These are phyloP conservation scores for Imbricaverruca yamaguchii DNA, from an alignment of 2,888 invertebrate species.

Conservation along the genomic window DNA sequence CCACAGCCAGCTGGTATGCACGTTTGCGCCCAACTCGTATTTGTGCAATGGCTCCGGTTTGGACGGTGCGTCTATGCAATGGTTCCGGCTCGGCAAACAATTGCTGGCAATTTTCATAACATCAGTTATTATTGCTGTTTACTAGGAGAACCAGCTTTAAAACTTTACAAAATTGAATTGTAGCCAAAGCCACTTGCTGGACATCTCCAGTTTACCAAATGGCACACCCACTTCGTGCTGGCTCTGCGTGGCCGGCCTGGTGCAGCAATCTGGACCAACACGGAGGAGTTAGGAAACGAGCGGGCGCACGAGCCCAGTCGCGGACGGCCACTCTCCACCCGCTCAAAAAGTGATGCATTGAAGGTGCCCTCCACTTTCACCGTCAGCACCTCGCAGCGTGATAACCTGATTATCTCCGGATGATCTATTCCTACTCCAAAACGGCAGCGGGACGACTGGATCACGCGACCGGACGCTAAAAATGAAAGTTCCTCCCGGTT, in stretches of 20 bases:
- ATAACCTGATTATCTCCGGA: conserved; percentile 10
- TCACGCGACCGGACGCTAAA: background rate
- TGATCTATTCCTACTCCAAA: background rate
- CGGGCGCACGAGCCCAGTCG: background rate
- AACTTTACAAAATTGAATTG: too few relatives aligned
- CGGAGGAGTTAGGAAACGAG: background rate
- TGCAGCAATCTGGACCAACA: background rate
- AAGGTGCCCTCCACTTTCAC: background rate
- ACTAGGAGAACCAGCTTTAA: too few relatives aligned
- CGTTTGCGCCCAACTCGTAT: too few relatives aligned
- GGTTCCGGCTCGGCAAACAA: too few relatives aligned
- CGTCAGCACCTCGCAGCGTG: background rate
- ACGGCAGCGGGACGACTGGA: background rate
- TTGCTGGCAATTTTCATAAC: too few relatives aligned
- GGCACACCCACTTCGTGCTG: too few relatives aligned
- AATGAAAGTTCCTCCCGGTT: background rate
- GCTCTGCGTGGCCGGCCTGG: background rate
- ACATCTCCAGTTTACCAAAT: too few relatives aligned
- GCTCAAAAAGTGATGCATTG: background rate
- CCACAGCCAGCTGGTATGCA: too few relatives aligned
- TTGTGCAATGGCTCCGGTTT: too few relatives aligned
- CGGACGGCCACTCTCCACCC: background rate
- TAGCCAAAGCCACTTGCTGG: too few relatives aligned
- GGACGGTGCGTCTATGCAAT: too few relatives aligned
- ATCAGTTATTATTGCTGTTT: too few relatives aligned